phyloP scores from a whole-genome alignment of 2,113 vertebrate genomes.

The Gobio gobio region DNA sequence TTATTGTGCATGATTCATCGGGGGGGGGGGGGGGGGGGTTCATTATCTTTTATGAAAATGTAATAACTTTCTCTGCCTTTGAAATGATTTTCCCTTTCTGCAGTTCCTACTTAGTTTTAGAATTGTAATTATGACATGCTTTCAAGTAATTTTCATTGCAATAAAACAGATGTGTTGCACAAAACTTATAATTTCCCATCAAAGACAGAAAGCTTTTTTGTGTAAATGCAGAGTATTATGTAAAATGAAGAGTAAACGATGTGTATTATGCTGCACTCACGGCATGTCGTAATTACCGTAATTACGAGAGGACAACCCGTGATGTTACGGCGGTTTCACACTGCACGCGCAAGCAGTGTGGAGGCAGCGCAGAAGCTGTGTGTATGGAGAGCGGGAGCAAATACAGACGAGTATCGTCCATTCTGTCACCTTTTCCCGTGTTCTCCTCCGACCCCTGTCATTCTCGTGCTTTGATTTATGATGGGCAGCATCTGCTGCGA shows the following conservation, averaged over 20 bases:
- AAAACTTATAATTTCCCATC: not conserved
- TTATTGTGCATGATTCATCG: not conserved
- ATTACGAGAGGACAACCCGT: no score
- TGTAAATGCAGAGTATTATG: not conserved
- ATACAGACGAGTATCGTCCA: no score
- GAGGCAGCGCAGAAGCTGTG: no score
- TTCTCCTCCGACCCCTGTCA: no score
- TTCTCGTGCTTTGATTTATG: no score
- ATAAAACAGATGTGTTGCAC: not conserved
- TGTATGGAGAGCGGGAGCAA: no score
- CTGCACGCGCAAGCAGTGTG: no score
- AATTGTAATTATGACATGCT: not conserved
- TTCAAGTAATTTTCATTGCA: conserved; percentile 1
- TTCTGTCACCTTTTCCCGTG: no score
- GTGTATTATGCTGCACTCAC: not conserved
- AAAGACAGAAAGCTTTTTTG: not conserved
- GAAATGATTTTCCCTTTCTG: not conserved
- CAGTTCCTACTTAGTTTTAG: not conserved
- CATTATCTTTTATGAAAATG: conserved; percentile 1
- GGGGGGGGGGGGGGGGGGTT: not conserved
- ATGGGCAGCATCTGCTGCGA: no score
- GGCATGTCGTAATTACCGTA: no score
- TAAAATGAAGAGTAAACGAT: not conserved
- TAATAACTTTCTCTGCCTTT: not conserved
- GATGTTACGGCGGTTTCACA: no score